phyloP scores from a whole-genome alignment of 1,140 invertebrate genomes.

The Microplitis demolitor region DNA sequence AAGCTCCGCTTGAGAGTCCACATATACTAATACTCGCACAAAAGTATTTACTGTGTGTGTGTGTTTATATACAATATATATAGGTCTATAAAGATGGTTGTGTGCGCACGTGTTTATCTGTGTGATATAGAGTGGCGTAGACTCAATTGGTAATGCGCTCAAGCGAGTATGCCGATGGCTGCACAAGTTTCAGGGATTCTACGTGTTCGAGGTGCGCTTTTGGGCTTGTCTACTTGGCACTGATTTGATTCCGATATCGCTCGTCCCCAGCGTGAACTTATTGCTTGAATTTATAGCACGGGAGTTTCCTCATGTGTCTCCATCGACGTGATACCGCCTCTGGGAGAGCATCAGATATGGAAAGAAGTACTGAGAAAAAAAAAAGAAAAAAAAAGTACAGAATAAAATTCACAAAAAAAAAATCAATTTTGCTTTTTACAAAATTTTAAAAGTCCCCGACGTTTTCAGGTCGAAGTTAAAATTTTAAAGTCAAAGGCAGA shows the following conservation, averaged over 20 bases:
- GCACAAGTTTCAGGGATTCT: slow-evolving; percentile 26
- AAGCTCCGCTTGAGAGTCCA: neutral
- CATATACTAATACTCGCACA: neutral
- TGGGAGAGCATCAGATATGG: neutral
- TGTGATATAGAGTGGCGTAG: slow-evolving; percentile 15
- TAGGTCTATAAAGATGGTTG: neutral
- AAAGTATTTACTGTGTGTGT: too few species aligned
- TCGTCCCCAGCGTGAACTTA: slow-evolving; percentile 24
- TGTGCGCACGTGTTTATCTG: neutral
- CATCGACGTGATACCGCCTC: slow-evolving; percentile 13
- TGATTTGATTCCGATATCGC: slow-evolving; percentile 33
- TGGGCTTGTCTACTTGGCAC: slow-evolving; percentile 27
- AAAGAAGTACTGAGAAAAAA: neutral
- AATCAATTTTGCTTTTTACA: too few species aligned
- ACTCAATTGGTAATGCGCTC: slow-evolving; percentile 22
- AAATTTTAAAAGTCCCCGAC: too few species aligned
- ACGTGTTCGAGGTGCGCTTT: slow-evolving; percentile 21
- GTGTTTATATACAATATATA: too few species aligned
- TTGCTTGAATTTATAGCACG: slow-evolving; percentile 30
- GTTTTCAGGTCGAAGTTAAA: too few species aligned
- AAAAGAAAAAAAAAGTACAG: too few species aligned
- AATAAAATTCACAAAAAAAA: neutral
- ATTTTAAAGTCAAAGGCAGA: too few species aligned
- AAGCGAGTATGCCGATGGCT: slow-evolving; percentile 17
- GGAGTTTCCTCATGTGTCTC: slow-evolving; percentile 22